Conservation (phyloP, 2,797 vertebrate species). For the Chrosomus eos region DNA sequence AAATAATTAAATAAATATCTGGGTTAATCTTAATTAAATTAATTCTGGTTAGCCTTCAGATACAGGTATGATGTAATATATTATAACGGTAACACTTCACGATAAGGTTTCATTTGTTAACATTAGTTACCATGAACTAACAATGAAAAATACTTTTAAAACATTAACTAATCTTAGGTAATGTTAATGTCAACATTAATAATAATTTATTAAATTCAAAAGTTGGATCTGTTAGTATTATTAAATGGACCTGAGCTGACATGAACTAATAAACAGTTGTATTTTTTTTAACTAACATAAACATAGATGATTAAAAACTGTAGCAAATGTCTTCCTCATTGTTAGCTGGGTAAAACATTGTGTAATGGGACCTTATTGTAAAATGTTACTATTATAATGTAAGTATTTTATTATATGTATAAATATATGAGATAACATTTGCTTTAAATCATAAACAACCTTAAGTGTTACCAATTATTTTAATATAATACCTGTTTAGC, state of each 20-base stretch:
- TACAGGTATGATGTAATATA: background rate
- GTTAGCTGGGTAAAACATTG: background rate
- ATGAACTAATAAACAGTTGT: background rate
- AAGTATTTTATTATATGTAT: background rate
- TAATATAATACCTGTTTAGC: too few relatives aligned
- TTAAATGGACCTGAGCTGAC: background rate
- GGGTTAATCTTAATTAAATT: background rate
- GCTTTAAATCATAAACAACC: background rate
- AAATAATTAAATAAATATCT: background rate
- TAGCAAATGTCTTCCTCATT: background rate
- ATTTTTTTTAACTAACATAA: background rate
- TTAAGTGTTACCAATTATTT: background rate
- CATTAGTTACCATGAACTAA: background rate
- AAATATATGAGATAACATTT: too few relatives aligned
- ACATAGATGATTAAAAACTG: background rate
- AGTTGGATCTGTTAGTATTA: background rate
- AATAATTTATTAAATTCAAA: background rate
- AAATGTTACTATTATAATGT: background rate
- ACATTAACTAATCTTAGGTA: too few relatives aligned
- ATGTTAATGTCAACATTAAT: too few relatives aligned
- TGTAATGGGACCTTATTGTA: background rate
- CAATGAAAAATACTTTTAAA: too few relatives aligned
- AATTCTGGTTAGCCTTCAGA: background rate
- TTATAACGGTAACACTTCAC: too few relatives aligned
- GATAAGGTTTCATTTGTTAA: too few relatives aligned